These are phyloP conservation scores for Oryzias melastigma DNA, from an alignment of 2,113 vertebrate genomes.

Conservation along the genomic window DNA sequence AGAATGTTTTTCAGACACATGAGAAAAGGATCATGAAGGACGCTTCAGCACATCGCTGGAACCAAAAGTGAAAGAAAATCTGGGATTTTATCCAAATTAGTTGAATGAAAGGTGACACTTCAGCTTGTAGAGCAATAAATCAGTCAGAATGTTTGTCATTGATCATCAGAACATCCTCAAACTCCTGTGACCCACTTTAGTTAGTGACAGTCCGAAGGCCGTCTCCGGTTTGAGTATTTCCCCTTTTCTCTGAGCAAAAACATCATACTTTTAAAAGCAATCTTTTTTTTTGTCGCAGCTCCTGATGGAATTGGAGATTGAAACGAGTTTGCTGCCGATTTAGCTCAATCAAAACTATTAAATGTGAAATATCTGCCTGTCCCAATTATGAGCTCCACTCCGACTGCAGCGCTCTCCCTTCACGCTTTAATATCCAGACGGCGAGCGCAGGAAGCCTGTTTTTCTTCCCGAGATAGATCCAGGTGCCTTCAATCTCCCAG, in stretches of 20 bases:
- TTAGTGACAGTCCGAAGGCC: neutral
- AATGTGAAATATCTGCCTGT: conserved; percentile 30
- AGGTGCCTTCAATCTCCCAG: conserved; percentile 21
- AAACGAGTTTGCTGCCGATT: conserved; percentile 6
- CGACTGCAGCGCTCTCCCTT: neutral
- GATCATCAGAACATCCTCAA: neutral
- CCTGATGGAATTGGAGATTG: conserved; percentile 17
- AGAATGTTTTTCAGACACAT: too few species aligned
- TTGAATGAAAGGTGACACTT: too few species aligned
- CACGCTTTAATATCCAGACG: neutral
- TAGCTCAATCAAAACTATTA: conserved; percentile 25
- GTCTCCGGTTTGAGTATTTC: neutral
- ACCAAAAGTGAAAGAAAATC: too few species aligned
- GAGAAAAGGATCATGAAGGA: too few species aligned
- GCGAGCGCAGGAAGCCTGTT: too few species aligned
- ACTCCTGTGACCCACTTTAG: neutral
- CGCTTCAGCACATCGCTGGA: too few species aligned
- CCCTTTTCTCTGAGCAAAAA: conserved; percentile 7
- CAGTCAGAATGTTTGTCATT: too few species aligned
- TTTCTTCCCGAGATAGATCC: neutral
- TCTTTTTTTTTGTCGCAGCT: neutral
- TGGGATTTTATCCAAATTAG: too few species aligned
- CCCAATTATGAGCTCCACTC: conserved; percentile 7
- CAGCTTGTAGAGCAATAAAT: too few species aligned
- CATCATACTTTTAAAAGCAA: too few species aligned